phyloP scores from a whole-genome alignment of 2,888 invertebrate species.

The Lochmaea capreae region DNA sequence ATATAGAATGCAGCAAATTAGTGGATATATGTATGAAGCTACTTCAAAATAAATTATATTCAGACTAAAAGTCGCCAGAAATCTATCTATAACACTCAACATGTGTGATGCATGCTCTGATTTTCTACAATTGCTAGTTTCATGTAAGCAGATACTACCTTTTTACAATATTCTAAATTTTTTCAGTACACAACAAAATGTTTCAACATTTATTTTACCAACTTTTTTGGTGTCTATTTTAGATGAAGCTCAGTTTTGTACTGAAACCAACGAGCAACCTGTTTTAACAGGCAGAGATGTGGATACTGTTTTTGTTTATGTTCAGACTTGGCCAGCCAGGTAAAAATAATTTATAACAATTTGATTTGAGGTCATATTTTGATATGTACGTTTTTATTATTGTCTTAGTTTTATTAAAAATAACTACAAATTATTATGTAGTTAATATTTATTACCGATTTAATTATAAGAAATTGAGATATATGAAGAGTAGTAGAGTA shows the following conservation, averaged over 20 bases:
- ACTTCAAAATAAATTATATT: conserved; percentile 26
- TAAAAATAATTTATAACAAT: conserved; percentile 58
- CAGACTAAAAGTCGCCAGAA: conserved; percentile 28
- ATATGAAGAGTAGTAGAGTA: no score
- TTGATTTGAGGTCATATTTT: background rate
- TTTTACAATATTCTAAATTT: conserved; percentile 18
- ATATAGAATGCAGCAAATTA: conserved; percentile 28
- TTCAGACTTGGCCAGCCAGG: conserved; percentile 92
- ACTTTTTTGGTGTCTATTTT: conserved; percentile 57
- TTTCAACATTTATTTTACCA: background rate
- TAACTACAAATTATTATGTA: no score
- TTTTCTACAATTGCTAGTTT: conserved; percentile 90
- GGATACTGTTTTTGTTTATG: conserved; percentile 84
- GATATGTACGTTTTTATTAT: conserved; percentile 1
- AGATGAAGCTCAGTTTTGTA: conserved; percentile 85
- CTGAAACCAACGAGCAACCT: conserved; percentile 82
- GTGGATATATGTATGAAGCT: conserved; percentile 27
- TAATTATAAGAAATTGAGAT: no score
- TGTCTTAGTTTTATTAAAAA: background rate
- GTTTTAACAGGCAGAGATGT: conserved; percentile 83
- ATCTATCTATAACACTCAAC: conserved; percentile 55
- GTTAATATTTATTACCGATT: no score
- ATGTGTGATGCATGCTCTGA: conserved; percentile 97
- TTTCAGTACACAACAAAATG: conserved; percentile 8
- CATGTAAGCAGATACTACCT: conserved; percentile 72